Base-by-base conservation (phyloP, 2,113 vertebrate species). In the Engystomops pustulosus region DNA sequence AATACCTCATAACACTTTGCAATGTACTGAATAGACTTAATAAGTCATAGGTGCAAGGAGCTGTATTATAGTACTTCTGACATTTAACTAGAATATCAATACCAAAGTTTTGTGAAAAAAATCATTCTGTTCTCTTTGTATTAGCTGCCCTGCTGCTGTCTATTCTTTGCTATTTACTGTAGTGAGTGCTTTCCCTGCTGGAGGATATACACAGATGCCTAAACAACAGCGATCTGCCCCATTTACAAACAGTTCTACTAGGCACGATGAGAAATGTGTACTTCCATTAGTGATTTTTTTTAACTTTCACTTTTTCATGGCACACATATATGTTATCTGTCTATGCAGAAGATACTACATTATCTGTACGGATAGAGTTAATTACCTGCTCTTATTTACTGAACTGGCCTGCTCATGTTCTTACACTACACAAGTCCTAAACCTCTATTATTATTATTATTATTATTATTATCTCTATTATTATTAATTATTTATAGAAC, bases 51-150 rank as follows among this genome's bases (percentile, higher is more conserved):
- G 8, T 47, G 23, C 41, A 14, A 47, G n/a, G 41, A 32, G 17
- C 41, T 47, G 14, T 80, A 45, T 47, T 18, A 67, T 34, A 47
- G 49, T 80, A 67, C 55, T 62, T 65, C 17, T 65, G 34, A 79
- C 78, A 80, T 80, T 80, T 80, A 47, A 67, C 25, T 67, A 60
- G 17, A 80, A 80, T 80, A 80, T 44, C 78, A 80, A 44, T 67
- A 47, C 18, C 38, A 67, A 67, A 67, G 36, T 67, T 47, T 79
- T 60, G 9, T 67, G 60, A 67, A 80, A 67, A 67, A 79, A 79
- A 17, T 67, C 14, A 9, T 45, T 67, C 55, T 32, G 6, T 30
- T 17, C 60, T 67, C 60, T 80, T 80, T 80, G 76, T 60, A 23
- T 80, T 47, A 27, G 78, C 60, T 32, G n/a, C 44, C 78, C 78